Base-by-base conservation (phyloP, 2,113 vertebrate species). In the Poecilia latipinna region DNA sequence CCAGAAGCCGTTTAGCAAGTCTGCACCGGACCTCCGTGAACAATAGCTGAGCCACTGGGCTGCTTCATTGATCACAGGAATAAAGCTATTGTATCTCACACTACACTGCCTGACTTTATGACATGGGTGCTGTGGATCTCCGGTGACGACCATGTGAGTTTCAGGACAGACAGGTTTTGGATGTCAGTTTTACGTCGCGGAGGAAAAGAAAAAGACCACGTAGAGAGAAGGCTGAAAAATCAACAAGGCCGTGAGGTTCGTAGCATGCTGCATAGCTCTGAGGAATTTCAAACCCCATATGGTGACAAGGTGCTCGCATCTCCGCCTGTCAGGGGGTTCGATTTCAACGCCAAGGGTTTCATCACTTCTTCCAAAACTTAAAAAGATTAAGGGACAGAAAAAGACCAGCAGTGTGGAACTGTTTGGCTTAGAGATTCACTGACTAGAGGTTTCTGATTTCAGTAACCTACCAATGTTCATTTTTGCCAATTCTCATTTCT, bases 221-320 rank as follows among this genome's bases (percentile, higher is more conserved):
- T 82, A 86, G 70, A 75, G 62, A 75, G 69, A 8, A 22, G 57
- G 5, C 76, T 61, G 83, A 80, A 42, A 75, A 86, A 89, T 81
- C 5, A 57, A 83, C 81, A 85, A 80, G 68, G 35, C 79, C 82
- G 83, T 75, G 72, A 80, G 89, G 92, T 91, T 88, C 78, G 88
- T 82, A 76, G 88, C 90, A 88, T 88, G 84, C 83, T 94, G 91
- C 70, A 75, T 86, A 89, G 90, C 93, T 93, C 74, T 24, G 78
- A 81, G 82, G 82, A 88, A 89, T 88, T 88, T 82, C 60, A 48
- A 82, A 57, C 68, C 79, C 78, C 92, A 92, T 90, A 88, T 90
- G 90, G 87, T 70, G 84, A 86, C 89, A 85, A 79, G 91, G 88
- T 89, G 86, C 74, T 86, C 82, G 42, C 62, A 79, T 88, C 82